Percentiles rank a stretch among this genome's conserved stretches.
Evolutionary conservation across 2,113 vertebrate species (phyloP).

Genomic region (Sebastes schlegelii): DNA sequence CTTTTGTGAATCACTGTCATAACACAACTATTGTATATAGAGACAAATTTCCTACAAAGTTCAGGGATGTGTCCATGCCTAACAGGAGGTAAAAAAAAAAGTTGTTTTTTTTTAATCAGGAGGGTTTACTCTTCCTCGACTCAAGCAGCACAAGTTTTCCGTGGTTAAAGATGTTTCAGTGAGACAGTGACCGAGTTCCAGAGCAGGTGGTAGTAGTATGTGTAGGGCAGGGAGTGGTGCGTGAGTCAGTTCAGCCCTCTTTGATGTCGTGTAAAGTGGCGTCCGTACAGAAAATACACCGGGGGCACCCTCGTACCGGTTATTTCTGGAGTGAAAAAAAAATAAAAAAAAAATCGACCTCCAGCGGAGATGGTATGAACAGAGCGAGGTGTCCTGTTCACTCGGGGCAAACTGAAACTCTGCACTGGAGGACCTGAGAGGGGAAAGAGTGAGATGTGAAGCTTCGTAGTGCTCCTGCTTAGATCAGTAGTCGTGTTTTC

Average conservation of each 20-base stretch:
- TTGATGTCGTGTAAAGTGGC: conserved; percentile 72
- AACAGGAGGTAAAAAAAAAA: conserved; percentile 31
- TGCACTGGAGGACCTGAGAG: conserved; percentile 8
- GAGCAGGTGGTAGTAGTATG: conserved; percentile 37
- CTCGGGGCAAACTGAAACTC: conserved; percentile 71
- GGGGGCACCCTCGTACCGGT: conserved; percentile 49
- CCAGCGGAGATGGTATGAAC: conserved; percentile 35
- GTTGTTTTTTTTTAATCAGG: not conserved
- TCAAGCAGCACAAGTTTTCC: conserved; percentile 38
- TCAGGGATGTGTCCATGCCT: conserved; percentile 73
- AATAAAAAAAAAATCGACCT: conserved; percentile 50
- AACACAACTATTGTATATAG: conserved; percentile 73
- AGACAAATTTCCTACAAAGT: conserved; percentile 58
- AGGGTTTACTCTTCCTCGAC: not conserved
- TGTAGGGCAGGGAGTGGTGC: conserved; percentile 11
- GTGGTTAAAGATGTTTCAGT: conserved; percentile 24
- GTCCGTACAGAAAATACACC: conserved; percentile 64
- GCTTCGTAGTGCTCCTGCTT: conserved; percentile 39
- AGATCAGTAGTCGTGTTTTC: conserved; percentile 60
- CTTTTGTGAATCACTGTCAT: conserved; percentile 75
- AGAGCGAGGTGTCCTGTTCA: conserved; percentile 61
- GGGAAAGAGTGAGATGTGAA: conserved; percentile 24
- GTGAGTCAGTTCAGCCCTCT: conserved; percentile 60
- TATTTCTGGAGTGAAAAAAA: conserved; percentile 74
- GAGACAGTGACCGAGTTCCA: conserved; percentile 41